phyloP scores from a whole-genome alignment of 2,113 vertebrate genomes.

The Saimiri boliviensis region DNA sequence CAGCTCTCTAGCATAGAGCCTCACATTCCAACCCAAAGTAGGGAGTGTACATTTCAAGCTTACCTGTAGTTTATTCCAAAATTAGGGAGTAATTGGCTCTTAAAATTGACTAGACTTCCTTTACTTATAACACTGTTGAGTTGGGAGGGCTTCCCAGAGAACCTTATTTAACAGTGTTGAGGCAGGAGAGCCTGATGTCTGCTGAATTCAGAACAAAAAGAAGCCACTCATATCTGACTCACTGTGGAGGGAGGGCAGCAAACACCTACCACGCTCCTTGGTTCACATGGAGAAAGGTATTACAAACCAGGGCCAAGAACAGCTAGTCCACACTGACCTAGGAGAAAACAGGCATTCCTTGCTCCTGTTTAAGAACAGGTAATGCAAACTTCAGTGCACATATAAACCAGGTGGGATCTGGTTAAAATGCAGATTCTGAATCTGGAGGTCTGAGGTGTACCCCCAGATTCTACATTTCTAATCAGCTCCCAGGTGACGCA shows the following conservation, averaged over 20 bases:
- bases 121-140: not conserved
- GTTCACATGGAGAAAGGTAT: not conserved
- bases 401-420: not conserved
- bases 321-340: not conserved
- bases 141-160: not conserved
- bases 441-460: not conserved
- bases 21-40: not conserved
- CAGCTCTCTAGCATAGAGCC: not conserved
- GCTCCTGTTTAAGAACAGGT: not conserved
- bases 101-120: not conserved
- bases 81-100: not conserved
- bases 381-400: not conserved
- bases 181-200: not conserved
- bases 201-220: not conserved
- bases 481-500: too few species aligned
- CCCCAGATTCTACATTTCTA: not conserved
- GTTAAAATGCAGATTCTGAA: not conserved
- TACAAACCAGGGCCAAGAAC: not conserved
- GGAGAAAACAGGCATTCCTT: not conserved
- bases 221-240: not conserved
- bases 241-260: not conserved
- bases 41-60: not conserved
- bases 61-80: not conserved
- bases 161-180: not conserved
- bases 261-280: not conserved